Base-by-base conservation (phyloP, 2,888 invertebrate species). In the Standfussiana lucernea region DNA sequence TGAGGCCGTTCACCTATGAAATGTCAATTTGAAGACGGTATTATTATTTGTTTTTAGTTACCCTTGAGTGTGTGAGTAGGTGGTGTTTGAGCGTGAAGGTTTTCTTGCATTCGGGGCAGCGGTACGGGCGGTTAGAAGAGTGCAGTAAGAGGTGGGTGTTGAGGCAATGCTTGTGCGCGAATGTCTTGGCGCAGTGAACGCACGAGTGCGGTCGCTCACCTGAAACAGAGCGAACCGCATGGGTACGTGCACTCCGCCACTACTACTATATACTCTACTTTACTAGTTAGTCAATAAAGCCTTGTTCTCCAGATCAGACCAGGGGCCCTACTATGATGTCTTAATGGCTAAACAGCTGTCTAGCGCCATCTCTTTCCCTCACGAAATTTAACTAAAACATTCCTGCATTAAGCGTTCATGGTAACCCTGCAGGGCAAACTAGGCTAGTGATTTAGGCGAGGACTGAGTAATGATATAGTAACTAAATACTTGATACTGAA, bases 51-150 rank as follows among this genome's bases (percentile, higher is more conserved):
- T 66, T 45, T 59, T 35, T 72, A 24, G 24, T 98, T 98, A 97
- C 98, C 91, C 98, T 97, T 50, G 97, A 97, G 93, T 98, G 98
- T 84, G 98, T 98, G 83, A 98, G 97, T 88, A 98, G 96, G 94
- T 98, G 98, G 93, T 98, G 98, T 93, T 98, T 98, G 82, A 98
- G 95, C 21, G 98, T 98, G 92, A 98, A 98, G 84, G 98, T 98
- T 95, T 98, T 98, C 95, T 98, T 98, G 95, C 98, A 98, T 94
- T 98, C 98, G 79, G 97, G 97, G 93, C 98, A 98, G 93, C 98
- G 97, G 94, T 97, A 98, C 67, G 98, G 98, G 86, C 98, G 97
- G 86, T 98, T 98, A 79, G 98, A 97, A 82, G 98, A 98, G 94
- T 98, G 98, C 86, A 98, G 95, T 86, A 98, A 94, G 83, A 98